phyloP scores from a whole-genome alignment of 1,140 invertebrate species.

The Zaprionus ornatus region DNA sequence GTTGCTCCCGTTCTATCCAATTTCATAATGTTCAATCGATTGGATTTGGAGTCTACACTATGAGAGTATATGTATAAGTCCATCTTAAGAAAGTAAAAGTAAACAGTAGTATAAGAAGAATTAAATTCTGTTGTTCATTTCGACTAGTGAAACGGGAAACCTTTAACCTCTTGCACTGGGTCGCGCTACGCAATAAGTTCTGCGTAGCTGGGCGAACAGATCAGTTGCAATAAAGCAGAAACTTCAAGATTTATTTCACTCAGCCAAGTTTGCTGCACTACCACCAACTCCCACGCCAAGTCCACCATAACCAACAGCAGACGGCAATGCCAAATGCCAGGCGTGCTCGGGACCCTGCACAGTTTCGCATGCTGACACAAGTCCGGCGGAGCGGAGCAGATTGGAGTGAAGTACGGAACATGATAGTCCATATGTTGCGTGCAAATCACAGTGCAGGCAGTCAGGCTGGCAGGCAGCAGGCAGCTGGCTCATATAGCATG shows the following conservation, averaged over 20 bases:
- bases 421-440: slow-evolving; percentile 75
- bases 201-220: neutral
- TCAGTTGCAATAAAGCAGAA: slow-evolving; percentile 69
- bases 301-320: neutral
- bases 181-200: slow-evolving; percentile 63
- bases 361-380: slow-evolving; percentile 34
- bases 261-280: slow-evolving; percentile 48
- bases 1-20: too few species aligned
- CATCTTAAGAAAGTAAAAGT: too few species aligned
- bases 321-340: neutral
- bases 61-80: too few species aligned
- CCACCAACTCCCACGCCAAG: slow-evolving; percentile 13
- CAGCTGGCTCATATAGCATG: slow-evolving; percentile 41
- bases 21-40: too few species aligned
- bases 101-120: too few species aligned
- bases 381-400: neutral
- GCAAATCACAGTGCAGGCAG: slow-evolving; percentile 70
- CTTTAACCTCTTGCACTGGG: slow-evolving; percentile 36
- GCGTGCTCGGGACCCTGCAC: slow-evolving; percentile 24
- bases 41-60: too few species aligned
- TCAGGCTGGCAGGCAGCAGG: slow-evolving; percentile 25
- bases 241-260: slow-evolving; percentile 78
- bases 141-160: neutral
- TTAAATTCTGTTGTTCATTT: too few species aligned
- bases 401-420: slow-evolving; percentile 7